Evolutionary conservation across 2,797 vertebrate species (phyloP), one percentile per base, ranked within the genome.

Genomic region (Sebastes flavidus): DNA sequence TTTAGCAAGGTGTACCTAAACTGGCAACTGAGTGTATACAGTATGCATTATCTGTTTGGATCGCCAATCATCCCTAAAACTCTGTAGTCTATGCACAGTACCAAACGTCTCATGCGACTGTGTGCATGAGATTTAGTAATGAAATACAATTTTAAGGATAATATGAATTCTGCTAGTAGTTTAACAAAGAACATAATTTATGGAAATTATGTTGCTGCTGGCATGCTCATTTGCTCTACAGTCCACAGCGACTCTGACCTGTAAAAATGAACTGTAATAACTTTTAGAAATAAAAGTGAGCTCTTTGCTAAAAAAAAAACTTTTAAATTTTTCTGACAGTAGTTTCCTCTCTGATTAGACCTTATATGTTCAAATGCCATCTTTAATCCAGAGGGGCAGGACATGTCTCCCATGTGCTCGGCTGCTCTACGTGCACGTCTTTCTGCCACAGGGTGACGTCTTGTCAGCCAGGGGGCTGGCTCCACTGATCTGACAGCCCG

Each of bases 401-500:
- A 20, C 30, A 72, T 76, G 65, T 63, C 65, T 75, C 61, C 85
- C 29, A 32, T 38, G 58, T 80, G 49, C 52, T 49, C 5, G 7
- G 61, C 65, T 66, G 65, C 54, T 67, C 5, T 18, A 42, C 24
- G 4, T 69, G 72, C 65, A 55, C 30, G 20, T 87, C 81, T 77
- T 61, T 74, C 68, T 81, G 80, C 87, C 83, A 87, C 75, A 66
- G 81, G 71, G 65, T 83, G 86, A 91, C 18, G 25, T 87, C 72
- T 77, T 89, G 85, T 89, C 86, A 88, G 89, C 85, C 32, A 1
- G 29, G 72, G 78, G 79, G 78, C 77, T 32, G 72, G 73, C 89
- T 92, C 72, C 72, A 27, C 83, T 86, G 82, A 81, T 86, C 89
- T 91, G 91, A 91, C 91, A 91, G 89, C 72, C 25, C 11, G 61